phyloP scores from a whole-genome alignment of 2,113 vertebrate genomes.

The Eulemur macaco region DNA sequence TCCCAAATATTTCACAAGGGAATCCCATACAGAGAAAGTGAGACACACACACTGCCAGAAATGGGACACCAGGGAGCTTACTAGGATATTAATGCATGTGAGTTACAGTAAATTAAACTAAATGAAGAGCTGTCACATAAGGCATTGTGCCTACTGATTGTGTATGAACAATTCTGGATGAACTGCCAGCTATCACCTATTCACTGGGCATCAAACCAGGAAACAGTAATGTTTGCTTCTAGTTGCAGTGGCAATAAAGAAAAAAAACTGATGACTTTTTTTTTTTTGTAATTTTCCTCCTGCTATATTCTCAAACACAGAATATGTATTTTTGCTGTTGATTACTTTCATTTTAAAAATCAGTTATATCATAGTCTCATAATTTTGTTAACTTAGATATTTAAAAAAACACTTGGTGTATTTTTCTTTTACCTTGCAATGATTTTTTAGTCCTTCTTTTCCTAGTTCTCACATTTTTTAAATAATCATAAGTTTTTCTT shows the following conservation, averaged over 20 bases:
- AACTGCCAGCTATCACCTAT: conserved; percentile 1
- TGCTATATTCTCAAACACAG: not conserved
- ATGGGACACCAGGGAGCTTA: conserved; percentile 49
- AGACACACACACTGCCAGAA: conserved; percentile 42
- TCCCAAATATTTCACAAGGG: conserved; percentile 61
- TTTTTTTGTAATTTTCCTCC: not conserved
- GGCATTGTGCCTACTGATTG: conserved; percentile 47
- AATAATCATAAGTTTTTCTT: conserved; percentile 17
- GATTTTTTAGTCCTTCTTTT: not conserved
- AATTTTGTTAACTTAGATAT: not conserved
- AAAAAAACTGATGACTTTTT: not conserved
- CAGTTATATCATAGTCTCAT: not conserved
- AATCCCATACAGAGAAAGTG: conserved; percentile 53
- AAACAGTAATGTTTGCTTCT: not conserved
- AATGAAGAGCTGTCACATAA: conserved; percentile 63
- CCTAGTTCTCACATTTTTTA: not conserved
- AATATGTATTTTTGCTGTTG: not conserved
- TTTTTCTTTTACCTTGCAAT: conserved; percentile 28
- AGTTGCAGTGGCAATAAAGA: not conserved
- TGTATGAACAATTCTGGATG: conserved; percentile 27
- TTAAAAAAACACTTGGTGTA: not conserved
- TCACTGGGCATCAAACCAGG: not conserved
- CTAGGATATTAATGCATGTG: conserved; percentile 53
- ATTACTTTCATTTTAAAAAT: not conserved
- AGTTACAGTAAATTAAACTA: conserved; percentile 73